Evolutionary conservation across 2,113 vertebrate species (phyloP).

Genomic region (Petromus typicus): DNA sequence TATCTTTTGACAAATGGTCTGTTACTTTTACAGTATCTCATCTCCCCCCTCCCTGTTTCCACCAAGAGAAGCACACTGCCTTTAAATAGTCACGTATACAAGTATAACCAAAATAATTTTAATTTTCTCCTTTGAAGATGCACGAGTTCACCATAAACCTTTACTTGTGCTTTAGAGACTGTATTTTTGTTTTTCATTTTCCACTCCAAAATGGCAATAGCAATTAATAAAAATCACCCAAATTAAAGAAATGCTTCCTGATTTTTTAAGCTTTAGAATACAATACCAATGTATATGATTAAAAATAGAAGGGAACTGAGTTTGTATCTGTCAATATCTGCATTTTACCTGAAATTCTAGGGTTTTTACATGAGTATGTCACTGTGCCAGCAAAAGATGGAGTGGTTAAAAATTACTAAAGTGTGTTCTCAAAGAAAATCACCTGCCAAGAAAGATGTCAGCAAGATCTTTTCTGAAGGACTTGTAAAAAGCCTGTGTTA

Average conservation of each 20-base stretch:
- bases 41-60: slow-evolving; percentile 14
- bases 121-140: neutral
- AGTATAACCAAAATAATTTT: neutral
- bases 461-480: slow-evolving; percentile 49
- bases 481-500: slow-evolving; percentile 45
- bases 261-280: neutral
- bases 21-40: slow-evolving; percentile 52
- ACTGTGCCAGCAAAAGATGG: neutral
- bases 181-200: neutral
- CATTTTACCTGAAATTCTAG: neutral
- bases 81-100: slow-evolving; percentile 35
- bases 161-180: neutral
- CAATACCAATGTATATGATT: neutral
- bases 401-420: slow-evolving; percentile 51
- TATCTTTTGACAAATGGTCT: neutral
- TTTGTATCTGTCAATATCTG: neutral
- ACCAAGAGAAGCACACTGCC: neutral
- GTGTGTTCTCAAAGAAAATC: slow-evolving; percentile 66
- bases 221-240: neutral
- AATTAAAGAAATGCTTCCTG: neutral
- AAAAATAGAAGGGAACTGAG: neutral
- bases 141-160: neutral
- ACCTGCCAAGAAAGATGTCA: slow-evolving; percentile 61
- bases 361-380: neutral
- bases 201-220: neutral